A percentile compares a stretch with the other conserved stretches of the same genome.
Evolutionary conservation across 2,888 invertebrate species (phyloP).

Genomic region (Lobophora halterata): DNA sequence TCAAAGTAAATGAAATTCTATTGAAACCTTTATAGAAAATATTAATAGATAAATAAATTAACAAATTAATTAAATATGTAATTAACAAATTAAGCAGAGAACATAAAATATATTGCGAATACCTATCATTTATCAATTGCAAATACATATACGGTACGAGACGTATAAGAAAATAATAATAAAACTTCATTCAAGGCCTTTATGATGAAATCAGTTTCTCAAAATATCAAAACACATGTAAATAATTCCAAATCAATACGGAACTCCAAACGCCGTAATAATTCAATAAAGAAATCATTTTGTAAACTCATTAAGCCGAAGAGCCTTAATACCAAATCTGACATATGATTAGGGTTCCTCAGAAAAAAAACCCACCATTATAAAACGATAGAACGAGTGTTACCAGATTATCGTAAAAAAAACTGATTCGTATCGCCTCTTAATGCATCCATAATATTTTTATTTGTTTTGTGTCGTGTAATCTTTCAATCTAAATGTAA

Average conservation of each 20-base stretch:
- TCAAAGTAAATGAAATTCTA: too few species aligned
- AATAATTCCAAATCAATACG: slow-evolving; percentile 14
- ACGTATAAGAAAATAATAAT: too few species aligned
- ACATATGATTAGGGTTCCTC: slow-evolving; percentile 78
- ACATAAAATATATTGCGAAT: too few species aligned
- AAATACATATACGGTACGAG: too few species aligned
- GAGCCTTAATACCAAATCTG: slow-evolving; percentile 69
- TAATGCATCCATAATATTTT: slow-evolving; percentile 75
- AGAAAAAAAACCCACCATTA: slow-evolving; percentile 72
- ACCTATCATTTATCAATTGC: too few species aligned
- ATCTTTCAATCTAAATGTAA: slow-evolving; percentile 67
- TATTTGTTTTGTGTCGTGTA: slow-evolving; percentile 71
- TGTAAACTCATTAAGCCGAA: slow-evolving; percentile 64
- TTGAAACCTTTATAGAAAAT: too few species aligned
- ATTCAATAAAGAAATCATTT: slow-evolving; percentile 62
- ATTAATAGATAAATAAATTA: too few species aligned
- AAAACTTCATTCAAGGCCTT: not conserved
- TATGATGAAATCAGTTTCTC: slow-evolving; percentile 14
- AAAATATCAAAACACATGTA: not conserved
- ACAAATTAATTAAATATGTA: too few species aligned
- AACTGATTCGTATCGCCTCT: slow-evolving; percentile 66
- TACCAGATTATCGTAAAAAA: slow-evolving; percentile 76
- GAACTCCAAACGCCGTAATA: slow-evolving; percentile 47
- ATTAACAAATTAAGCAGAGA: too few species aligned
- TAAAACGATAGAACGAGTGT: slow-evolving; percentile 70